Evolutionary conservation across 2,888 invertebrate genomes (phyloP).

Genomic region (Meandrusa payeni): DNA sequence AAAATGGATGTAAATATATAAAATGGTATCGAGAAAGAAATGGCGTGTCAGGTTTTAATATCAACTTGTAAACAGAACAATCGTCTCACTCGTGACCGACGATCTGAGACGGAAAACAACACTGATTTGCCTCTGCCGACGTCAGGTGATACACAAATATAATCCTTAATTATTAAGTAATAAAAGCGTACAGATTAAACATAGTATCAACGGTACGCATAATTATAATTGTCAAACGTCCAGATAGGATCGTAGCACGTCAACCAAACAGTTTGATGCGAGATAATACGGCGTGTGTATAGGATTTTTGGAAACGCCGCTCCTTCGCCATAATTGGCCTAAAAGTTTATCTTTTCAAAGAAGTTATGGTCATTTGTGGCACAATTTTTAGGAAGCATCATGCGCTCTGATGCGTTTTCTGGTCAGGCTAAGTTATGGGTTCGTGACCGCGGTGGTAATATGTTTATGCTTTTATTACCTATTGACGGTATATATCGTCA

Average conservation of each 20-base stretch:
- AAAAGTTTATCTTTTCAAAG: slow-evolving; percentile 72
- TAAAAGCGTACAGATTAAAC: slow-evolving; percentile 15
- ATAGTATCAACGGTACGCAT: slow-evolving; percentile 3
- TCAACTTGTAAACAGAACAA: slow-evolving; percentile 62
- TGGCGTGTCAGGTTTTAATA: slow-evolving; percentile 64
- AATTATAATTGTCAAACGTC: slow-evolving; percentile 42
- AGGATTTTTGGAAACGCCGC: slow-evolving; percentile 74
- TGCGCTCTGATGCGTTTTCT: slow-evolving; percentile 39
- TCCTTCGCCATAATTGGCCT: slow-evolving; percentile 65
- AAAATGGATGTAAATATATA: no score
- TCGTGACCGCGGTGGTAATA: slow-evolving; percentile 42
- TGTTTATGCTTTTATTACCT: slow-evolving; percentile 6
- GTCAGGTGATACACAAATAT: slow-evolving; percentile 5
- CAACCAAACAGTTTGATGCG: slow-evolving; percentile 58
- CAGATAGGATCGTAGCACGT: slow-evolving; percentile 67
- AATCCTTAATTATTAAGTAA: background rate
- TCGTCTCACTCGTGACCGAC: slow-evolving; percentile 65
- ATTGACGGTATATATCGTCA: no score
- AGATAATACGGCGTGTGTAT: slow-evolving; percentile 60
- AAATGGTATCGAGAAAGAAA: slow-evolving; percentile 53
- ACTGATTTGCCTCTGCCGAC: slow-evolving; percentile 18
- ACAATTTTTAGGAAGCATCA: slow-evolving; percentile 55
- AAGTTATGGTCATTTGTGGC: slow-evolving; percentile 68
- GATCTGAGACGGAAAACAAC: slow-evolving; percentile 47
- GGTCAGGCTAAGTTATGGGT: slow-evolving; percentile 52